Evolutionary conservation across 2,888 invertebrate species (phyloP).

Genomic region (Drosophila robusta): DNA sequence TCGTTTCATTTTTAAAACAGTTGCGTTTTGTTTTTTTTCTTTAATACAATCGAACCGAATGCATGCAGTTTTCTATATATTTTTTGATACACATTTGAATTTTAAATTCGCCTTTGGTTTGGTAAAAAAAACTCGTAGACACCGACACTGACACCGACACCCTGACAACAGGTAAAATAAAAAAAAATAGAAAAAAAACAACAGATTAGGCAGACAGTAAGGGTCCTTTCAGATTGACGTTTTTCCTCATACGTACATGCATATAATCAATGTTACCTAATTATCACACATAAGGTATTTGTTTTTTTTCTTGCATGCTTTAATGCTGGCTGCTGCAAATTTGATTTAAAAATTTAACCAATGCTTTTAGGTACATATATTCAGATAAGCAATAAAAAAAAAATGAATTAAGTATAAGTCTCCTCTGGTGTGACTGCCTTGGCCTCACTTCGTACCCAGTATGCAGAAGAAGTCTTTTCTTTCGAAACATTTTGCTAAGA

Average conservation of each 20-base stretch:
- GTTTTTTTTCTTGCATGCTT: constrained; percentile 79
- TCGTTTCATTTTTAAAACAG: constrained; percentile 48
- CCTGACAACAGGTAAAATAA: constrained; percentile 3
- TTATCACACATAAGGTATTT: constrained; percentile 15
- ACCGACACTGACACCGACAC: constrained; percentile 42
- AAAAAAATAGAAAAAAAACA: constrained; percentile 10
- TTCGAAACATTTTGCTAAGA: constrained; percentile 31
- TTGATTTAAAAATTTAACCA: constrained; percentile 51
- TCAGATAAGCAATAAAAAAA: constrained; percentile 13
- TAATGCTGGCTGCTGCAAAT: constrained; percentile 84
- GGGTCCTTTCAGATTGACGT: constrained; percentile 9
- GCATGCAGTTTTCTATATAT: constrained; percentile 61
- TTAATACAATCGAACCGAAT: constrained; percentile 34
- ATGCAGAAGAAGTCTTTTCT: constrained; percentile 20
- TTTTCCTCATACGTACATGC: constrained; percentile 13
- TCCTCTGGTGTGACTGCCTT: constrained; percentile 60
- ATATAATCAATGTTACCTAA: constrained; percentile 22
- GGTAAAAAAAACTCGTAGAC: constrained; percentile 54
- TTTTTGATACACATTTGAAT: constrained; percentile 40
- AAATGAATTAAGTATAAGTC: constrained; percentile 15
- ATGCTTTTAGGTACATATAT: constrained; percentile 55
- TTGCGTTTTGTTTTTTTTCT: constrained; percentile 23
- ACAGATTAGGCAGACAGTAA: constrained; percentile 21
- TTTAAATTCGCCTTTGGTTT: constrained; percentile 52
- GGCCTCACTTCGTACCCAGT: constrained; percentile 41